Base-by-base conservation (phyloP, 2,113 vertebrate species). In the Myotis davidii region DNA sequence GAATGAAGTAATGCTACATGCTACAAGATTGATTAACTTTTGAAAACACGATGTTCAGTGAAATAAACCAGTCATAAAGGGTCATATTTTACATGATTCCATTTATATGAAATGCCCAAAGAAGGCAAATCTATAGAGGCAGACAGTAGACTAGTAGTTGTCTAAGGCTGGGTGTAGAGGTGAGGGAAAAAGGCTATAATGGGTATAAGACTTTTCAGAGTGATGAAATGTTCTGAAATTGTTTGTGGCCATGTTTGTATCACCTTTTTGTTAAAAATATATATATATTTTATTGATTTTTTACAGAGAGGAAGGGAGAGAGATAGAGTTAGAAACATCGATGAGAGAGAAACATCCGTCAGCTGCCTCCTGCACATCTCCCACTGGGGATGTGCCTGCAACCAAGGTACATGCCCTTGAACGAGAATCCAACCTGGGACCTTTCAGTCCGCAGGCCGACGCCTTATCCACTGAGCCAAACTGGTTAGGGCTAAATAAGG, bases 1-100 rank as follows among this genome's bases (percentile, higher is more conserved):
- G 64, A 72, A 88, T 77, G 32, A 77, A 91, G 50, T 45, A 45
- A 25, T 83, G 11, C 52, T 65, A 48, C 4, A 72, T 45, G 13
- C 59, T 54, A 77, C 14, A 48, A 69, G 4, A 34, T 72, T 42
- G 64, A 34, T n/a, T 14, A 83, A 64, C 32, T 84, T 70, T 70
- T 72, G 84, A 88, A 88, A 91, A 91, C 16, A 39, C n/a, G n/a
- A 81, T 5, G 20, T 3, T 77, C 70, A 83, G 14, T 84, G 20
- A 65, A 96, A 87, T 64, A 76, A 83, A 6, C 10, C 34, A 65
- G 29, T 89, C n/a, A 91, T 11, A 64, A 83, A 94, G 82, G 37
- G 13, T 23, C 59, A 70, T 3, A 70, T 42, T 29, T 59, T 59
- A 14, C 42, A 87, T 32, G 20, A 78, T 61, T 27, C 13, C 39